phyloP scores from a whole-genome alignment of 1,140 invertebrate genomes.

The Pentalonia nigronervosa region DNA sequence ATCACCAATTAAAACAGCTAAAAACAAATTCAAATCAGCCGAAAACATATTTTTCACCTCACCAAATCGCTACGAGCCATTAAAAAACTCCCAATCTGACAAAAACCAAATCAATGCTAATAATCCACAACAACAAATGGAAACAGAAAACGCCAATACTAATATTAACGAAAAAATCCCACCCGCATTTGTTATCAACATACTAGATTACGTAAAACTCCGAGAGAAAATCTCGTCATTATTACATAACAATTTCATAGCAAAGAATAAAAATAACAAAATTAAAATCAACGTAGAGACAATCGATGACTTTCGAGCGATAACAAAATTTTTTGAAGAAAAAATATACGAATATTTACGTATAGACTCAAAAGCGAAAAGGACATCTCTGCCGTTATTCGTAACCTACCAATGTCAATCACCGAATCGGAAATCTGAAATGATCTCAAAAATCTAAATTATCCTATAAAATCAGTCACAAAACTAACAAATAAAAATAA shows the following conservation, averaged over 20 bases:
- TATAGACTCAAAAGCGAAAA: conserved; percentile 44
- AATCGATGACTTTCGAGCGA: not conserved
- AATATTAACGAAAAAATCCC: conserved; percentile 22
- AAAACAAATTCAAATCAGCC: not conserved
- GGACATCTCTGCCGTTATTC: not conserved
- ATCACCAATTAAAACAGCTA: conserved; percentile 14
- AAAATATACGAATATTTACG: conserved; percentile 30
- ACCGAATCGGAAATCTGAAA: conserved; percentile 20
- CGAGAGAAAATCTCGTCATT: not conserved
- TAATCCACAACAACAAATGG: conserved; percentile 21
- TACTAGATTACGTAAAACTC: conserved; percentile 8
- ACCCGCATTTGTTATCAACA: not conserved
- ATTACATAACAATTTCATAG: not conserved
- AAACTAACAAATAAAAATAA: conserved; percentile 42
- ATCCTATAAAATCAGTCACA: conserved; percentile 19
- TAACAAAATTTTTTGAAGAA: too few relatives aligned
- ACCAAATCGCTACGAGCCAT: conserved; percentile 7
- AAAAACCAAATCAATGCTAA: not conserved
- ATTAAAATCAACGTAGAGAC: too few relatives aligned
- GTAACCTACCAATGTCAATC: conserved; percentile 35
- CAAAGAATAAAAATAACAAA: conserved; percentile 5
- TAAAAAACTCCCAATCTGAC: not conserved
- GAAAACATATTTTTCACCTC: conserved; percentile 28
- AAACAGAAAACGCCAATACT: conserved; percentile 7
- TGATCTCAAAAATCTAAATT: conserved; percentile 23